Conservation (phyloP, 1,140 invertebrate species). For the Halictus rubicundus region DNA sequence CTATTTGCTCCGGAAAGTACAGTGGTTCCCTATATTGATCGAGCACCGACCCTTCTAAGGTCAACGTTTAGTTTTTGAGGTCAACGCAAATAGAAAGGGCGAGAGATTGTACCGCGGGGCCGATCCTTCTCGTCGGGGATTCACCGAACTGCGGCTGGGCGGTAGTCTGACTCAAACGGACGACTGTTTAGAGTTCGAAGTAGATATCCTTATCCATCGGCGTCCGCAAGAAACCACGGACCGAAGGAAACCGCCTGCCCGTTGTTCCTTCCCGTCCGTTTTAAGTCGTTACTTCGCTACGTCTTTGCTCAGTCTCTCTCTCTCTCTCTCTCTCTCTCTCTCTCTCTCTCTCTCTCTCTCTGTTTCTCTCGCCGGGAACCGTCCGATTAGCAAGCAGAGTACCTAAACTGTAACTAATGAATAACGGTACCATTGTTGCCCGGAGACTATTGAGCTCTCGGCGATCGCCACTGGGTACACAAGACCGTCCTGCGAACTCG, state of each 20-base stretch:
- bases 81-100: constrained; percentile 53
- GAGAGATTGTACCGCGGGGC: constrained; percentile 23
- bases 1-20: constrained; percentile 44
- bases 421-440: constrained; percentile 29
- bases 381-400: constrained; percentile 10
- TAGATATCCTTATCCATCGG: constrained; percentile 59
- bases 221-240: constrained; percentile 63
- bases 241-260: constrained; percentile 48
- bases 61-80: constrained; percentile 39
- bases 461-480: background rate
- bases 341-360: too few species aligned
- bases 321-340: too few species aligned
- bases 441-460: background rate
- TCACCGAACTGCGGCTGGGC: background rate
- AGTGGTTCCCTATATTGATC: constrained; percentile 34
- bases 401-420: constrained; percentile 33
- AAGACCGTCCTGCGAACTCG: too few species aligned
- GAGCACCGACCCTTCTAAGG: constrained; percentile 34
- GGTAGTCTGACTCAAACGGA: constrained; percentile 4
- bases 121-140: constrained; percentile 12
- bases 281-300: constrained; percentile 12
- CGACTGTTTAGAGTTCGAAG: constrained; percentile 27
- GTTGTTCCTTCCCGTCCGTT: constrained; percentile 24
- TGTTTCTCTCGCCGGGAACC: constrained; percentile 1
- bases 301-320: too few species aligned